Evolutionary conservation across 2,797 vertebrate genomes (phyloP), one percentile per base, ranked within the genome.

Genomic region (Bradypus variegatus): DNA sequence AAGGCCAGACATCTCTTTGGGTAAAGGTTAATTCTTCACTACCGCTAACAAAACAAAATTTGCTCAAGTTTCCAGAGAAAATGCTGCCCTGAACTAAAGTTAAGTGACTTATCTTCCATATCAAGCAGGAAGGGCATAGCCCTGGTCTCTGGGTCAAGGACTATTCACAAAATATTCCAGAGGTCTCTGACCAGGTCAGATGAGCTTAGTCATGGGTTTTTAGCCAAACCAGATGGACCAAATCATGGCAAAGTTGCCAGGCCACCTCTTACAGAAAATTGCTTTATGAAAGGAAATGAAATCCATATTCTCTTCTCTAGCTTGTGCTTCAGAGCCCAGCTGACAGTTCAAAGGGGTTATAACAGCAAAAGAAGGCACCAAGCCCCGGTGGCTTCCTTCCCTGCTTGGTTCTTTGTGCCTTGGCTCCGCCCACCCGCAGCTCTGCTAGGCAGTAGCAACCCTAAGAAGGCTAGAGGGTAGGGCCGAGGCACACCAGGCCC

Each of bases 171-270:
- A 92, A 77, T 77, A 88, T 25, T 41, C 60, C 45, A 38, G 31
- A 50, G 60, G 67, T 41, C 69, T 45, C 73, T 67, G 9, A 53
- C 70, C 84, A 79, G 15, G 48, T 60, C 48, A 82, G 48, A 23
- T 62, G 89, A 80, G 10, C 50, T 87, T 67, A 72, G 55, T 58
- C 38, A 55, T 67, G 70, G 33, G 76, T 84, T 78, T 95, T 81
- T 82, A 41, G 60, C 75, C 93, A 81, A 92, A 85, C 72, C 78
- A 89, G 38, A 72, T 36, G 19, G 41, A 73, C 53, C 76, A 90
- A 69, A 79, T 79, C 69, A 55, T 41, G 21, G 60, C 87, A 53
- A 65, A 18, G 31, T 82, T 78, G 5, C 50, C 53, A 83, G 65
- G 13, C 48, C 69, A 85, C 82, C 36, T 79, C 77, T 73, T 64